Conservation (phyloP, 2,888 invertebrate genomes). For the Meteorus cinctellus region DNA sequence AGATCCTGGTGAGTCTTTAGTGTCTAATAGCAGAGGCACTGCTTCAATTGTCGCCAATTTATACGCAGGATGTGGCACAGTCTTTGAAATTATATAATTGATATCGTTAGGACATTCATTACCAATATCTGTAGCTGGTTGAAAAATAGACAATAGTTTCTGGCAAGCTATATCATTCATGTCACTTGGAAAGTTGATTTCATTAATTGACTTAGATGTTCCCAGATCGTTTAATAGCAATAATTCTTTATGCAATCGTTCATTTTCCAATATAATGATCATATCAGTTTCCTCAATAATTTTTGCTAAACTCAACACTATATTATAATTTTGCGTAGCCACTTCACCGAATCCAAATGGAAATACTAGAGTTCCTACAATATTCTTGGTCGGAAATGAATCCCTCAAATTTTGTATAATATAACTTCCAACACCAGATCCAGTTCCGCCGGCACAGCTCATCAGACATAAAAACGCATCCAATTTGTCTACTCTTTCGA, state of each 20-base stretch:
- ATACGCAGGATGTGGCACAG: slow-evolving; percentile 74
- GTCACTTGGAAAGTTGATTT: slow-evolving; percentile 68
- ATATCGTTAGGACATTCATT: slow-evolving; percentile 50
- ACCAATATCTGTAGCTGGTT: slow-evolving; percentile 67
- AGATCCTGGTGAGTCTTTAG: neutral
- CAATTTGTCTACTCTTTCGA: slow-evolving; percentile 72
- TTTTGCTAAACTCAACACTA: slow-evolving; percentile 73
- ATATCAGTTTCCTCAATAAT: slow-evolving; percentile 72
- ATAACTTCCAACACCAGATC: slow-evolving; percentile 75
- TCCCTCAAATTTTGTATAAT: slow-evolving; percentile 71
- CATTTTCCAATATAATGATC: slow-evolving; percentile 74
- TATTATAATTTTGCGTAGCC: slow-evolving; percentile 76
- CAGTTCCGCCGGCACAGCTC: slow-evolving; percentile 76
- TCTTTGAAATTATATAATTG: slow-evolving; percentile 66
- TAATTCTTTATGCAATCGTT: slow-evolving; percentile 52
- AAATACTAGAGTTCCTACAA: slow-evolving; percentile 71
- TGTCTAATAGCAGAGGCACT: slow-evolving; percentile 51
- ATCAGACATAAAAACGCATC: slow-evolving; percentile 73
- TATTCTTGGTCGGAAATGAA: slow-evolving; percentile 73
- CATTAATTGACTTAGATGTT: slow-evolving; percentile 49
- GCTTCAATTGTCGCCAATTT: slow-evolving; percentile 72
- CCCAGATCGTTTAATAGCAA: slow-evolving; percentile 63
- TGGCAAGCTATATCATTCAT: slow-evolving; percentile 74
- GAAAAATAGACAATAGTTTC: slow-evolving; percentile 73
- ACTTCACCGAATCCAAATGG: slow-evolving; percentile 75